These are phyloP conservation scores for Eueides isabella DNA, from an alignment of 1,140 invertebrate species.

Conservation along the genomic window DNA sequence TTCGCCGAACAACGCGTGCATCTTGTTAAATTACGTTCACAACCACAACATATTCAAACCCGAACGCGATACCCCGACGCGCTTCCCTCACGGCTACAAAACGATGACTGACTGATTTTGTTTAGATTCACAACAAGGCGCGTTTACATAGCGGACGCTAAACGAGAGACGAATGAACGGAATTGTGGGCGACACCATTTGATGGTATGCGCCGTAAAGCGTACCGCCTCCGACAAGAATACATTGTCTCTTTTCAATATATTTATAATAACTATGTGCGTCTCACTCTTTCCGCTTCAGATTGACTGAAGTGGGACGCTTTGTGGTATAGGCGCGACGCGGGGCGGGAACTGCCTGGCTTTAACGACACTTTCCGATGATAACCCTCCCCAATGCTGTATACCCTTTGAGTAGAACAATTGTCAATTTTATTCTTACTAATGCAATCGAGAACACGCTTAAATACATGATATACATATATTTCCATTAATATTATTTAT, in stretches of 20 bases:
- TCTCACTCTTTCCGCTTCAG: constrained; percentile 41
- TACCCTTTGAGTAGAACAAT: constrained; percentile 48
- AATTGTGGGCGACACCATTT: constrained; percentile 56
- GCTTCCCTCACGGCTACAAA: constrained; percentile 73
- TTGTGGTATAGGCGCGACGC: constrained; percentile 47
- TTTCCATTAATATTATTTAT: constrained; percentile 8
- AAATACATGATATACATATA: constrained; percentile 11
- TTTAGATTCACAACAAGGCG: constrained; percentile 81
- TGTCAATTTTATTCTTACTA: constrained; percentile 46
- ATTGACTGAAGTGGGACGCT: constrained; percentile 32
- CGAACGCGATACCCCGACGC: constrained; percentile 64
- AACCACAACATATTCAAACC: constrained; percentile 66
- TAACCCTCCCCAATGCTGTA: constrained; percentile 46
- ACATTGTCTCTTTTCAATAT: constrained; percentile 44
- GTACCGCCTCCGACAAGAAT: constrained; percentile 53
- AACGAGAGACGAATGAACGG: constrained; percentile 77
- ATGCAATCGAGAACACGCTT: constrained; percentile 29
- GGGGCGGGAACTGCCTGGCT: constrained; percentile 53
- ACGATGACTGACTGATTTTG: constrained; percentile 81
- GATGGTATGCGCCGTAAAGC: constrained; percentile 30
- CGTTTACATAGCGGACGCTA: constrained; percentile 81
- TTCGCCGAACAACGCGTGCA: constrained; percentile 95
- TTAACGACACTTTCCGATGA: constrained; percentile 44
- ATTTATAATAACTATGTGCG: constrained; percentile 3
- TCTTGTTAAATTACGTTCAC: constrained; percentile 76